Conservation (phyloP, 2,888 invertebrate species). For the Drosophila anomelani region DNA sequence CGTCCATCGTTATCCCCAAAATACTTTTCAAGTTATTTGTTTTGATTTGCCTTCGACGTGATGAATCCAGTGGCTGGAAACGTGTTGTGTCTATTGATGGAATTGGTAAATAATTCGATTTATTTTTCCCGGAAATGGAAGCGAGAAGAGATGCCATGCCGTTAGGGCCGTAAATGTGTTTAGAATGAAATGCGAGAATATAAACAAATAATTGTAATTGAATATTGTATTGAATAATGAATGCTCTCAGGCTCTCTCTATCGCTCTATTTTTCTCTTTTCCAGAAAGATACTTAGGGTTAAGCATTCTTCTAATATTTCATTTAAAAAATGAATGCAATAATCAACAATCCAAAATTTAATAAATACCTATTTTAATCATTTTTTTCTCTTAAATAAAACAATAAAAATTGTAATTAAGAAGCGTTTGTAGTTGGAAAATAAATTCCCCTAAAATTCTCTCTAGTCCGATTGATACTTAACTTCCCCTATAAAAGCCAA, state of each 20-base stretch:
- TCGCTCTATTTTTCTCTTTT: neutral
- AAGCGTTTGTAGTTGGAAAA: too few relatives aligned
- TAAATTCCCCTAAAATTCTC: neutral
- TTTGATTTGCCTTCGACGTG: neutral
- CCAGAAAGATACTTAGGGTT: too few relatives aligned
- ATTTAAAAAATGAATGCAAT: too few relatives aligned
- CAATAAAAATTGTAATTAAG: neutral
- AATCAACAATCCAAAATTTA: too few relatives aligned
- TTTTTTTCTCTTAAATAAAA: neutral
- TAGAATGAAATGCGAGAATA: constrained; percentile 4
- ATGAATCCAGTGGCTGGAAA: neutral
- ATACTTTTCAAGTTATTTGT: neutral
- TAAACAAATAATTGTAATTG: constrained; percentile 1
- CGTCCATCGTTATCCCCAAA: neutral
- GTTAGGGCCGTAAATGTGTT: constrained; percentile 4
- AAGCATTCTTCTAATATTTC: too few relatives aligned
- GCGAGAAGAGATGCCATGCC: neutral
- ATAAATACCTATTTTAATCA: too few relatives aligned
- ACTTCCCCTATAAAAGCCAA: neutral
- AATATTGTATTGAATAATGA: neutral
- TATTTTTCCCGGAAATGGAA: constrained; percentile 9
- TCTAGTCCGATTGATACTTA: neutral
- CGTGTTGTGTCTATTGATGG: neutral
- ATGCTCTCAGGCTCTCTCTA: neutral
- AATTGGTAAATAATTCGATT: constrained; percentile 17